Base-by-base conservation (phyloP, 2,113 vertebrate species). In the Maylandia zebra region DNA sequence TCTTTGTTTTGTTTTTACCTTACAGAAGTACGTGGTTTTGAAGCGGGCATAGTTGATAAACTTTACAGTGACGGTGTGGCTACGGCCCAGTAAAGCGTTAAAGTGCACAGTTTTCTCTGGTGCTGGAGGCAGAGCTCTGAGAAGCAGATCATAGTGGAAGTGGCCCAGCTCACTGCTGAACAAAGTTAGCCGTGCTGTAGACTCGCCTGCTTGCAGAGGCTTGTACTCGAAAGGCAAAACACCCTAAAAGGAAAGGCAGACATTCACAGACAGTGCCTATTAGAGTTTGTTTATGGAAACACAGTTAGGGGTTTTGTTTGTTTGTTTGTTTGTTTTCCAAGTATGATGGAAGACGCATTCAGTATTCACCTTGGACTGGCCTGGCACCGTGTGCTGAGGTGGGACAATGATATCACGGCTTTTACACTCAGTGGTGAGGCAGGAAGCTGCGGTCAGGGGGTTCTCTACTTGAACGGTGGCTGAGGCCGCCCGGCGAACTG, bases 221-320 rank as follows among this genome's bases (percentile, higher is more conserved):
- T 96, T 98, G 95, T 97, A 99, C 88, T 98, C 97, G 16, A 98
- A 96, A 2, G 88, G 95, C 76, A 98, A 89, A 1, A 90, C 85
- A 1, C 95, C 95, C 98, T 99, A 24, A 16, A 30, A 43, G 34
- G 66, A 14, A 66, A 32, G 3, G 83, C 17, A 84, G 12, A 82
- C 17, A 76, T 6, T 69, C 3, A 45, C 43, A 76, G 10, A 27
- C 8, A 45, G 5, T 76, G 5, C 30, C 10, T 14, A 45, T 74
- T 5, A 45, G 8, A 74, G 52, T 30, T 7, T 56, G 52, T 71
- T 14, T 34, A 45, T 32, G 17, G 34, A 17, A 10, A 34, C 9
- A 55, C 12, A 56, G 34, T n/a, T 22, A 4, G 61, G 10, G 1
- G 2, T 66, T 64, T 36, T 61, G 14, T 61, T 19, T 64, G 22